Percentiles rank a stretch among this genome's conserved stretches.
phyloP scores from a whole-genome alignment of 2,113 vertebrate genomes.

The Dendropsophus ebraccatus region DNA sequence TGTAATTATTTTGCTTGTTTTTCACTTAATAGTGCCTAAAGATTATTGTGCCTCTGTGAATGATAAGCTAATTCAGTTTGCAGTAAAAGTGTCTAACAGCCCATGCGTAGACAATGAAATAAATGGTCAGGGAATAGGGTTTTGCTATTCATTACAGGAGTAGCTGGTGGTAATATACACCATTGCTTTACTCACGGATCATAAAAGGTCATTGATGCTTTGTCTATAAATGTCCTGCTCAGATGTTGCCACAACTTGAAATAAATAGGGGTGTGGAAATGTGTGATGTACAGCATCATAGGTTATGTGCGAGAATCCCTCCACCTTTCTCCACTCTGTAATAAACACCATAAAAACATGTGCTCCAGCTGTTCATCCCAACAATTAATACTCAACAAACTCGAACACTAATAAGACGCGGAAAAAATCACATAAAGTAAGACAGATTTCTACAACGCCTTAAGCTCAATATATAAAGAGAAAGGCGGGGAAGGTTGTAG shows the following conservation, averaged over 20 bases:
- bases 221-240: neutral
- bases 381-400: neutral
- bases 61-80: too few species aligned
- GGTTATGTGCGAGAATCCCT: neutral
- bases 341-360: neutral
- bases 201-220: neutral
- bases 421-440: slow-evolving; percentile 35
- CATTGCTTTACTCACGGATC: slow-evolving; percentile 8
- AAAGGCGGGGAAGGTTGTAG: neutral
- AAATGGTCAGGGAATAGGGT: too few species aligned
- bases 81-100: too few species aligned
- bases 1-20: too few species aligned
- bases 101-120: too few species aligned
- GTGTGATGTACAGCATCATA: slow-evolving; percentile 37
- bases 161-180: too few species aligned
- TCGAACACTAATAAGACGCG: neutral
- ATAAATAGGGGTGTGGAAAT: slow-evolving; percentile 22
- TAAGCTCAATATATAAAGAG: slow-evolving; percentile 9
- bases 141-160: too few species aligned
- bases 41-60: too few species aligned
- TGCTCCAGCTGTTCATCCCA: neutral
- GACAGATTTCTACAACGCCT: slow-evolving; percentile 28
- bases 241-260: slow-evolving; percentile 7
- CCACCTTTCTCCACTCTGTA: slow-evolving; percentile 17
- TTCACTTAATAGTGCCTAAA: too few species aligned